phyloP scores from a whole-genome alignment of 1,140 invertebrate genomes.

The Drosophila trapezifrons region DNA sequence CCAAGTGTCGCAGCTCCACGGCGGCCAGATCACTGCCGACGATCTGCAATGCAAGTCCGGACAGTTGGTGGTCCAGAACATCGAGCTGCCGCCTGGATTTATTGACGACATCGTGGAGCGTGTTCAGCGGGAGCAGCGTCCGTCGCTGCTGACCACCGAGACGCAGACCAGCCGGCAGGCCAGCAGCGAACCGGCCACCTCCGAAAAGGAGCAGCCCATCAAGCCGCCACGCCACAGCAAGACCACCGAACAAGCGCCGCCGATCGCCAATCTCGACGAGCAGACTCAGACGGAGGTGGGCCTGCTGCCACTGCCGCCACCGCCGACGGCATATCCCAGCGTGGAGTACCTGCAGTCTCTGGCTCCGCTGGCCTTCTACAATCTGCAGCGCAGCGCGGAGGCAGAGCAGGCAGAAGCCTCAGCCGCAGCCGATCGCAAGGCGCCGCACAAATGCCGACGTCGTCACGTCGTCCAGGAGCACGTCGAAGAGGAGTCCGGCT shows the following conservation, averaged over 20 bases:
- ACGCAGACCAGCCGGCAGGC: constrained; percentile 76
- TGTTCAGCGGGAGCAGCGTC: constrained; percentile 66
- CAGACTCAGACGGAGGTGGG: constrained; percentile 84
- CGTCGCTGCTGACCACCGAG: constrained; percentile 58
- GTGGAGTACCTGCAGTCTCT: constrained; percentile 86
- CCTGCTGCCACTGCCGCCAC: constrained; percentile 86
- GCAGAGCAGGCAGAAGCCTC: constrained; percentile 57
- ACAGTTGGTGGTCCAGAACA: constrained; percentile 87
- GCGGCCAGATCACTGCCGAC: constrained; percentile 86
- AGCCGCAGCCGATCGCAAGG: constrained; percentile 54
- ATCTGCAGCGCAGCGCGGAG: constrained; percentile 84
- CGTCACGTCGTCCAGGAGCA: constrained; percentile 66
- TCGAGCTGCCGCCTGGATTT: constrained; percentile 87
- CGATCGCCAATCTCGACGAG: constrained; percentile 64
- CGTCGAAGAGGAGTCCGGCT: constrained; percentile 51
- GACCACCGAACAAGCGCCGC: constrained; percentile 62
- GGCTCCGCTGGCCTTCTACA: constrained; percentile 84
- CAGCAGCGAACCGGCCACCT: constrained; percentile 62
- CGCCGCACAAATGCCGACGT: constrained; percentile 71
- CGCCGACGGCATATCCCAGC: constrained; percentile 84
- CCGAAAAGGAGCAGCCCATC: constrained; percentile 63
- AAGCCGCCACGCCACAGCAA: constrained; percentile 74
- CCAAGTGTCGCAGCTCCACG: constrained; percentile 91
- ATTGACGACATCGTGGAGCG: constrained; percentile 87
- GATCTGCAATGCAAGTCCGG: constrained; percentile 86